These are phyloP conservation scores for Dipodomys stephensi DNA, from an alignment of 2,113 vertebrate species.

Conservation along the genomic window DNA sequence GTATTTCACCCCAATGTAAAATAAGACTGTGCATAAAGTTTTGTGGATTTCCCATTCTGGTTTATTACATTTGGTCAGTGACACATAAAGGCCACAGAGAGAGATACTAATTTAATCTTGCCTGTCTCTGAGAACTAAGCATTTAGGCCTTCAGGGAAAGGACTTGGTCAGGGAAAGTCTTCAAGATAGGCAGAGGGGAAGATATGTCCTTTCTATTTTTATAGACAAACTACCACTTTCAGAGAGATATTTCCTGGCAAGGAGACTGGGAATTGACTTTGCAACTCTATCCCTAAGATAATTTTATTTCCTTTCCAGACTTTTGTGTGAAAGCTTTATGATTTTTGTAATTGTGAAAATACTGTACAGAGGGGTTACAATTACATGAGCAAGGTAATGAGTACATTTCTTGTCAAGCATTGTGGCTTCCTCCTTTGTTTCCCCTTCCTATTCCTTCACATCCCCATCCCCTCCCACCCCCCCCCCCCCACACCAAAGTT, in stretches of 20 bases:
- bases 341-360: background rate
- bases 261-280: conserved; percentile 18
- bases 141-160: background rate
- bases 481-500: too few species aligned
- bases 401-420: too few species aligned
- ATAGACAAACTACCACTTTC: conserved; percentile 19
- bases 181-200: background rate
- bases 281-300: conserved; percentile 6
- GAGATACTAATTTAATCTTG: background rate
- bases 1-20: background rate
- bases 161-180: background rate
- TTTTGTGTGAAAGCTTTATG: background rate
- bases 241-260: conserved; percentile 35
- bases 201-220: conserved; percentile 48
- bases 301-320: conserved; percentile 20
- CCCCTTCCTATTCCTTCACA: too few species aligned
- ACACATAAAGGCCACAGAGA: background rate
- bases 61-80: background rate
- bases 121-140: background rate
- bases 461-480: too few species aligned
- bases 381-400: too few species aligned
- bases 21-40: background rate
- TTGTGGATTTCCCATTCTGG: background rate
- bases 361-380: too few species aligned
- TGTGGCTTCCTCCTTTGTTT: too few species aligned